These are phyloP conservation scores for Lophius americanus DNA, from an alignment of 2,797 vertebrate species.

Conservation along the genomic window DNA sequence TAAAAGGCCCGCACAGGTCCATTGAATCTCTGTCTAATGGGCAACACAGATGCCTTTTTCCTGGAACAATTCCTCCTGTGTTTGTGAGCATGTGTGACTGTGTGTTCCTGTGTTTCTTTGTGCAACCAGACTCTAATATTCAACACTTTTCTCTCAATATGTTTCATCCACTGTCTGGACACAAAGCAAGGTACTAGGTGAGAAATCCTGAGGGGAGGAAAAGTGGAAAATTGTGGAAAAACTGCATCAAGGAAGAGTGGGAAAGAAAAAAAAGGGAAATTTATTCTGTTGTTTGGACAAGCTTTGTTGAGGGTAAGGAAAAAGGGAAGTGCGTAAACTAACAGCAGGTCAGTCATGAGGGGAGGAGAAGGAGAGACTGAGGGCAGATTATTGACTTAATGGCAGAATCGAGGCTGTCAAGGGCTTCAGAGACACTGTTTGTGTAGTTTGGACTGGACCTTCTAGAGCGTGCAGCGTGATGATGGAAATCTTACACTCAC, in stretches of 20 bases:
- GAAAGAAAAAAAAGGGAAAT: constrained; percentile 58
- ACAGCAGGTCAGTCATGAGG: constrained; percentile 54
- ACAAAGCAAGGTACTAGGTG: constrained; percentile 68
- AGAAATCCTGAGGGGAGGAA: constrained; percentile 34
- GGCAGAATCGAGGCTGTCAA: constrained; percentile 65
- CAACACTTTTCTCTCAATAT: constrained; percentile 60
- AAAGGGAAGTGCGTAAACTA: constrained; percentile 68
- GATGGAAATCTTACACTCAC: constrained; percentile 78
- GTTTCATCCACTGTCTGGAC: constrained; percentile 72
- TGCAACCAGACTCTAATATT: constrained; percentile 58
- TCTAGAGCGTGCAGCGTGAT: constrained; percentile 59
- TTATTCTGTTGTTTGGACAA: constrained; percentile 69
- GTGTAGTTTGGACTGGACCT: constrained; percentile 66
- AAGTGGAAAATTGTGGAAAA: constrained; percentile 58
- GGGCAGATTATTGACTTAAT: constrained; percentile 72
- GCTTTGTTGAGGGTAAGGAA: constrained; percentile 67
- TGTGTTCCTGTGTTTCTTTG: constrained; percentile 28
- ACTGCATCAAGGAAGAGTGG: constrained; percentile 53
- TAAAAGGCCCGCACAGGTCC: constrained; percentile 64
- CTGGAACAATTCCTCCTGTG: constrained; percentile 65
- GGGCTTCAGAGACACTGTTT: constrained; percentile 73
- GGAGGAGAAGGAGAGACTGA: constrained; percentile 33
- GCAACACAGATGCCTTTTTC: constrained; percentile 78
- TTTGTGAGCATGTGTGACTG: constrained; percentile 33
- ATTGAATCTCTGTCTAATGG: constrained; percentile 68